Base-by-base conservation (phyloP, 2,113 vertebrate species). In the Capra hircus region DNA sequence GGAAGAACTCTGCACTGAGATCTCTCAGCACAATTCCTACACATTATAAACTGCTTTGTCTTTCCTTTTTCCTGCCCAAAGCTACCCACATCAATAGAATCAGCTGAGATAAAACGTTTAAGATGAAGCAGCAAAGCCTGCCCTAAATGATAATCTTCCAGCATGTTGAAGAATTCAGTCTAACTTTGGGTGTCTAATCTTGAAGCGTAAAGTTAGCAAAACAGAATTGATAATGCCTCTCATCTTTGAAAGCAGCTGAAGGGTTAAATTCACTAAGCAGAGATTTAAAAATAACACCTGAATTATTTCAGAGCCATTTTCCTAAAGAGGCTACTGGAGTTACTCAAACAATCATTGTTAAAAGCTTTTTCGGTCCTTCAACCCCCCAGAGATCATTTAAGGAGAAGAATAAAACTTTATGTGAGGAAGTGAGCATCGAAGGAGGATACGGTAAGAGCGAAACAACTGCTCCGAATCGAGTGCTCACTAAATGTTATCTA, bases 301-400 rank as follows among this genome's bases (percentile, higher is more conserved):
- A 92, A 50, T 95, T 97, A 94, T 92, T 96, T 97, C 82, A 97
- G 50, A 95, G 81, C 33, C 71, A 94, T 97, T 97, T 97, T 89
- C 60, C 71, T 80, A 90, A 94, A 93, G 60, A 95, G 48, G 33
- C 71, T 96, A 89, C 45, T 98, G 95, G 96, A 98, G 84, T 89
- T 74, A 91, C 88, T 85, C 88, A 98, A 97, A 95, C 78, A 96
- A 48, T 59, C 50, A 50, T 89, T 98, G 97, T 98, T 98, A 98
- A 98, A 98, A 99, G 98, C 98, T 97, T 98, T 98, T 97, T 97
- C 78, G 95, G 97, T 97, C 87, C 74, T 98, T 96, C 97, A 96
- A 85, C 6, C 62, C 98, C 92, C 98, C 27, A 94, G 98, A 98
- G 98, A 98, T 98, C 97, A 93, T 97, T 98, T 97, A 97, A 95